phyloP scores from a whole-genome alignment of 2,888 invertebrate species.

The Euclidia mi region DNA sequence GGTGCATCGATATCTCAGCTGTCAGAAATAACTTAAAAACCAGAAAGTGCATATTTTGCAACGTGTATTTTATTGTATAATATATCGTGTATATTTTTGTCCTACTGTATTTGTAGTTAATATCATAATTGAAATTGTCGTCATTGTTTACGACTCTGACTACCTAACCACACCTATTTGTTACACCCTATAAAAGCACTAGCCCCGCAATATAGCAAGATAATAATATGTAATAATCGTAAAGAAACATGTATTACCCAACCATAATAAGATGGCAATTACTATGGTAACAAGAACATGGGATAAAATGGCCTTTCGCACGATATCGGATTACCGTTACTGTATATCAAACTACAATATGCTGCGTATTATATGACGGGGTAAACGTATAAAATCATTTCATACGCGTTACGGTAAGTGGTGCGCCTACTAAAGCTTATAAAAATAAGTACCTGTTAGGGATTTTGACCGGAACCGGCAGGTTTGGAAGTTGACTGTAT shows the following conservation, averaged over 20 bases:
- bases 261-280: slow-evolving; percentile 28
- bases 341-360: slow-evolving; percentile 47
- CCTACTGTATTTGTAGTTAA: too few relatives aligned
- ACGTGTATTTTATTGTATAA: too few relatives aligned
- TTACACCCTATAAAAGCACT: not conserved
- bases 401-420: slow-evolving; percentile 45
- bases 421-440: slow-evolving; percentile 33
- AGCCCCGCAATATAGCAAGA: not conserved
- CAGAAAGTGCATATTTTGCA: too few relatives aligned
- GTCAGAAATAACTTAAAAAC: too few relatives aligned
- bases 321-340: slow-evolving; percentile 58
- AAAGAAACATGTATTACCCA: slow-evolving; percentile 5
- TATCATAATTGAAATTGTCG: too few relatives aligned
- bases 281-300: slow-evolving; percentile 32
- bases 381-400: slow-evolving; percentile 42
- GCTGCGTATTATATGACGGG: slow-evolving; percentile 52
- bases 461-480: slow-evolving; percentile 19
- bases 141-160: too few relatives aligned
- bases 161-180: too few relatives aligned
- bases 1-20: too few relatives aligned
- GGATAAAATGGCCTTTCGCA: slow-evolving; percentile 41
- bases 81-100: too few relatives aligned
- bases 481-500: slow-evolving; percentile 24
- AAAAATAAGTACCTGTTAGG: slow-evolving; percentile 42
- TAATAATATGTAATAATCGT: slow-evolving; percentile 4